Conservation (phyloP, 2,797 vertebrate genomes). For the Fringilla coelebs region DNA sequence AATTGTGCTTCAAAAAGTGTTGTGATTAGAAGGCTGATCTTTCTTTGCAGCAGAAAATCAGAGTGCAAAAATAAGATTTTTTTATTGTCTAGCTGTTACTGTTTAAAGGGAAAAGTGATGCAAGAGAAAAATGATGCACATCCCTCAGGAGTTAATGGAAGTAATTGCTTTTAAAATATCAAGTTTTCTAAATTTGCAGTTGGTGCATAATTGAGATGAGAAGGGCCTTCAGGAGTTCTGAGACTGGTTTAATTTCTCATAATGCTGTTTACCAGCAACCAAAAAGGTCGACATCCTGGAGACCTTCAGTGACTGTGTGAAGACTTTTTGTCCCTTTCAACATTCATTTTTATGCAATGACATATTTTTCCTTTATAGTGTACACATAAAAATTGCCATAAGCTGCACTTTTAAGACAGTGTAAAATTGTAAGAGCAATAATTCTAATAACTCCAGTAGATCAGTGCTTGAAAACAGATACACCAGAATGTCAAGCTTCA, state of each 20-base stretch:
- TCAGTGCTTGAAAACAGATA: constrained; percentile 66
- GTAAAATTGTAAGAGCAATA: constrained; percentile 56
- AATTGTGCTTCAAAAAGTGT: background rate
- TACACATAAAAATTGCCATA: constrained; percentile 25
- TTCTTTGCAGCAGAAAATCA: background rate
- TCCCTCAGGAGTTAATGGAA: background rate
- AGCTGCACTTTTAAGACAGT: constrained; percentile 25
- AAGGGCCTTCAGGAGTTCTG: background rate
- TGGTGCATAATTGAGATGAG: background rate
- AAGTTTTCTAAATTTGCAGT: background rate
- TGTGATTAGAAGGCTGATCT: background rate
- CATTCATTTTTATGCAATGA: background rate
- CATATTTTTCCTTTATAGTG: background rate
- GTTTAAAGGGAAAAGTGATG: background rate
- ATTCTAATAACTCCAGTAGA: constrained; percentile 62
- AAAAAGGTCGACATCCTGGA: background rate
- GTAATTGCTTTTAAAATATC: background rate
- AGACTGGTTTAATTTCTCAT: background rate
- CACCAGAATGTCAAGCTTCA: constrained; percentile 59
- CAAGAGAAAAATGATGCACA: background rate
- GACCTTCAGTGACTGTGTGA: background rate
- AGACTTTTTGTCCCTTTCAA: background rate
- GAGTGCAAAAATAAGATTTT: background rate
- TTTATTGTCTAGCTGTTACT: background rate
- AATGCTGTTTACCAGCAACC: background rate